Base-by-base conservation (phyloP, 2,797 vertebrate genomes). In the Sebastes melanostomus region DNA sequence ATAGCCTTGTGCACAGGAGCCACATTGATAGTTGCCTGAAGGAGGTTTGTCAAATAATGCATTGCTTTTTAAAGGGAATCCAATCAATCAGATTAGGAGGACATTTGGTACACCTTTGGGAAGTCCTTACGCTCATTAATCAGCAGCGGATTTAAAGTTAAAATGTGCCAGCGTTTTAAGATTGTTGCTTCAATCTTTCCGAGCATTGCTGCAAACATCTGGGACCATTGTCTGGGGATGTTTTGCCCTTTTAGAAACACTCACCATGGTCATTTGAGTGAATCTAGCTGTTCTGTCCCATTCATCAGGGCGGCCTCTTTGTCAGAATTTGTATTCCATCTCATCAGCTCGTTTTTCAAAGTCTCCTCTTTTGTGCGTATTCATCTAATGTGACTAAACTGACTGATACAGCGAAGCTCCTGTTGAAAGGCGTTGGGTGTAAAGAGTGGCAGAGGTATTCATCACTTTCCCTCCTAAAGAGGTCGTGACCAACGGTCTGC, bases 241-340 rank as follows among this genome's bases (percentile, higher is more conserved):
- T 74, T 81, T 86, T 81, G 59, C 55, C 81, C 78, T 82, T 83
- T 78, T 52, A 29, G 18, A 72, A 72, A 78, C 56, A 42, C 74
- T 62, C 68, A 75, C 78, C 62, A 67, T 75, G 80, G 72, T 83
- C 71, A 78, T 88, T 77, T 80, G 46, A 80, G 63, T 71, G 79
- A 59, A 27, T 70, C 55, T 65, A 22, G 63, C 69, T 55, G 61
- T 46, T 71, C 27, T 22, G 18, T 30, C 69, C 34, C 42, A 75
- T 86, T 72, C 74, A 88, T 83, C 80, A 36, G 71, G 25, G 54
- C 38, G 11, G 60, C n/a, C 76, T 75, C 38, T 79, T 84, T 89
- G 81, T 86, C 83, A 82, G 30, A 81, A 80, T 81, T 77, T 84
- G 50, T 80, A 76, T 80, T 84, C 74, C 30, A 79, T 78, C 65